Conservation (phyloP, 2,797 vertebrate genomes). For the Gephyroberyx darwinii region DNA sequence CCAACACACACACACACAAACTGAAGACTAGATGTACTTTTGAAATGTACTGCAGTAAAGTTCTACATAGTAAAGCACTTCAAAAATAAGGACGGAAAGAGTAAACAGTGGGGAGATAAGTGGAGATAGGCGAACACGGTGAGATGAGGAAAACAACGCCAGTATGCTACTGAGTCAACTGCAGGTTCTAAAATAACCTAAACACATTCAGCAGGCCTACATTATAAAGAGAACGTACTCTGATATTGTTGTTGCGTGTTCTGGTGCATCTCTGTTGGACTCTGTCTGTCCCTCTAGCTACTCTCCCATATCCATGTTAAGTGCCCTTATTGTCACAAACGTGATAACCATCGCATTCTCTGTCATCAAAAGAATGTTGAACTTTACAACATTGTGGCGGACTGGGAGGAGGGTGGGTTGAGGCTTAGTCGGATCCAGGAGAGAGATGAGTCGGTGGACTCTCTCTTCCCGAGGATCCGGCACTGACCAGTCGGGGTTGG, state of each 20-base stretch:
- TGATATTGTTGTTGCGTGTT: no score
- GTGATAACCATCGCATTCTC: not conserved
- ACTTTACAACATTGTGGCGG: not conserved
- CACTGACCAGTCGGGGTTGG: no score
- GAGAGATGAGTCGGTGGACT: no score
- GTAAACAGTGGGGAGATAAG: no score
- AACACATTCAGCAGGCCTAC: not conserved
- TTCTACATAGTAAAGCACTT: not conserved
- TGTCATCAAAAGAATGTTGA: slow-evolving; percentile 1
- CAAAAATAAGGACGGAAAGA: no score
- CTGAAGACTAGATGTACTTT: not conserved
- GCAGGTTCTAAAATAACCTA: no score
- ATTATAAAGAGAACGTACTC: not conserved
- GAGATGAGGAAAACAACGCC: no score
- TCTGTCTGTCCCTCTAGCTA: not conserved
- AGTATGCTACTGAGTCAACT: no score
- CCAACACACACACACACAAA: not conserved
- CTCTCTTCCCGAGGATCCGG: no score
- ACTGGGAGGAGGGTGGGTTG: no score
- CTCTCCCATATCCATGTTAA: slow-evolving; percentile 4
- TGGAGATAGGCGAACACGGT: no score
- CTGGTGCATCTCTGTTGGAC: not conserved
- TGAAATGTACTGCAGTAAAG: not conserved
- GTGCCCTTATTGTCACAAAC: slow-evolving; percentile 43
- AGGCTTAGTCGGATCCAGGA: no score